Base-by-base conservation (phyloP, 2,888 invertebrate species). In the Drepanosiphum platanoidis region DNA sequence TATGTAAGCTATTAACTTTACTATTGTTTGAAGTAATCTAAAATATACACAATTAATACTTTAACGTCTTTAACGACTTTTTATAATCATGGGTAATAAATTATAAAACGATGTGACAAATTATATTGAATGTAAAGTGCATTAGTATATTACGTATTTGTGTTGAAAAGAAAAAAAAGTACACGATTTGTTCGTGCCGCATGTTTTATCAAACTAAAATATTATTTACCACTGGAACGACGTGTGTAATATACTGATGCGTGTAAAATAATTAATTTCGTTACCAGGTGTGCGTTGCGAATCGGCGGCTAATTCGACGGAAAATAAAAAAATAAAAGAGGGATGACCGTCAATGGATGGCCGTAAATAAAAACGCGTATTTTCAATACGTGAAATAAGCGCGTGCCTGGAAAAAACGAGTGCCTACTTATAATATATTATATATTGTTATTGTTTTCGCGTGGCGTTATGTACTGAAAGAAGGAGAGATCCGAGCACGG, bases 261-360 rank as follows among this genome's bases (percentile, higher is more conserved):
- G 52, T 8, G 22, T 52, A 3, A 52, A 52, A 22, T n/a, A 22
- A 30, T 64, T 58, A 71, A 71, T 36, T 71, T 27, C 46, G 32
- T 8, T n/a, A 27, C 75, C 75, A 58, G 75, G 75, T 58, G 75
- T 22, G 11, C n/a, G 58, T n/a, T n/a, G 34, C 22, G n/a, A n/a
- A 75, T 34, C 52, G 32, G 13, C n/a, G 74, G 52, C n/a, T 75
- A 58, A 75, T 75, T 58, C 58, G 75, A 15, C 58, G 75, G 75
- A 58, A 30, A 72, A 61, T 27, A 61, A 61, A 61, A 66, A 32
- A 15, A n/a, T n/a, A n/a, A n/a, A 46, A 75, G 36, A 75, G 75
- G 75, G 52, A 74, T 74, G 74, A 74, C 74, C 74, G 32, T 46
- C 46, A 74, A 46, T 58, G 75, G 34, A 52, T 75, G 27, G n/a